These are phyloP conservation scores for Corythaixoides concolor DNA, from an alignment of 2,113 vertebrate genomes.

Conservation along the genomic window DNA sequence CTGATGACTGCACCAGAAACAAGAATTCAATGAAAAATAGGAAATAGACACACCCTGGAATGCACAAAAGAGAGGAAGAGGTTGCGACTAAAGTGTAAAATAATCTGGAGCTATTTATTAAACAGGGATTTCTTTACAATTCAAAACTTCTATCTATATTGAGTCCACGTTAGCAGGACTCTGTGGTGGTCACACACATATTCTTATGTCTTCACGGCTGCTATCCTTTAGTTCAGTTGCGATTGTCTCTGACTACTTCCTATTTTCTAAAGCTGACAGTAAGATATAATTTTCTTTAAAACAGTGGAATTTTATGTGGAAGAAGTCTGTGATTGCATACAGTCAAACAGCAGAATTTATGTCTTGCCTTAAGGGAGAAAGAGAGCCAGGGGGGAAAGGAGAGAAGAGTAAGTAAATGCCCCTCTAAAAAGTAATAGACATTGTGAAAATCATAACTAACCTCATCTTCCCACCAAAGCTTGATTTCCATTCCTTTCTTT, in stretches of 20 bases:
- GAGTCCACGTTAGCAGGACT: neutral
- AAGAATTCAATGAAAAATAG: neutral
- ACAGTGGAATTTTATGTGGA: neutral
- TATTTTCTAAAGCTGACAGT: neutral
- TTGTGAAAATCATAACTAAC: neutral
- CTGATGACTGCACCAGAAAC: neutral
- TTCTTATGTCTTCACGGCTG: neutral
- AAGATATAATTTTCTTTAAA: neutral
- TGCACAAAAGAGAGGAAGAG: neutral
- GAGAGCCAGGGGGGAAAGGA: fast-evolving
- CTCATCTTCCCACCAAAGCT: neutral
- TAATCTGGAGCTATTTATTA: neutral
- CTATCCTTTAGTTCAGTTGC: neutral
- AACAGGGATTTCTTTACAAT: neutral
- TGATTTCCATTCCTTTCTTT: neutral
- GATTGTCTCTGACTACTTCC: neutral
- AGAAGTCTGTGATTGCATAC: neutral
- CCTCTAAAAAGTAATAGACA: neutral
- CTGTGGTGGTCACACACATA: neutral
- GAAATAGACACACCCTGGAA: neutral
- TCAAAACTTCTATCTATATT: neutral
- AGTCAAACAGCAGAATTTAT: neutral
- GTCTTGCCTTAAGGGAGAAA: neutral
- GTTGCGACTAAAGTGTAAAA: neutral
- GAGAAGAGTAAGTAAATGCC: neutral